A percentile compares a stretch with the other conserved stretches of the same genome.
Conservation (phyloP, 2,797 vertebrate genomes). For the Tokudaia muenninki region DNA sequence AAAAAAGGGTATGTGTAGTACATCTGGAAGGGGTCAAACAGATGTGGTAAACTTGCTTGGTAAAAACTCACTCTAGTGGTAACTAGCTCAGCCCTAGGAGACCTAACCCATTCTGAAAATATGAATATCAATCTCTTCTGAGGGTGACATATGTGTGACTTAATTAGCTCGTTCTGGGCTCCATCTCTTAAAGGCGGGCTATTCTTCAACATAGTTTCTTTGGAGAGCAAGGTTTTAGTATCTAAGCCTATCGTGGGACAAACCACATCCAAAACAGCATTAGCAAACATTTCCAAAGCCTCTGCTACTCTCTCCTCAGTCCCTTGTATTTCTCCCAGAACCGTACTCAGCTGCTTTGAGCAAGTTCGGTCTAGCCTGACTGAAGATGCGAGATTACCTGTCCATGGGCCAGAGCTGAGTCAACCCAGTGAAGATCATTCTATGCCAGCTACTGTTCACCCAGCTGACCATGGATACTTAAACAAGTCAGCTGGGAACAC, state of each 20-base stretch:
- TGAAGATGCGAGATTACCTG: not conserved
- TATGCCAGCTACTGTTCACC: not conserved
- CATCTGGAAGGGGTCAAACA: not conserved
- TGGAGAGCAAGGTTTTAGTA: not conserved
- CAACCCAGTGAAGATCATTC: not conserved
- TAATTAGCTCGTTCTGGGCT: not conserved
- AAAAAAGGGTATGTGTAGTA: not conserved
- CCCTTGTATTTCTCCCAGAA: not conserved
- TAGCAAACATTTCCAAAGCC: not conserved
- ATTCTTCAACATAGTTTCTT: not conserved
- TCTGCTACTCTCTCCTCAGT: not conserved
- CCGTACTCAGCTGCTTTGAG: not conserved
- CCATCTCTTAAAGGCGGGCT: not conserved
- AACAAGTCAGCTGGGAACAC: not conserved
- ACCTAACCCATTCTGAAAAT: not conserved
- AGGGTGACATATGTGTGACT: not conserved
- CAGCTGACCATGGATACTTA: not conserved
- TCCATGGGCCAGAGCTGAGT: not conserved
- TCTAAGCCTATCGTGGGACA: not conserved
- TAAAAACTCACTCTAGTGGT: not conserved
- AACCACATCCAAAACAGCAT: not conserved
- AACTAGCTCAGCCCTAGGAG: not conserved
- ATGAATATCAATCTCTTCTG: not conserved
- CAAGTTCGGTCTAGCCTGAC: slow-evolving; percentile 5
- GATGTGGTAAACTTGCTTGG: not conserved